These are phyloP conservation scores for Hypomecis atomaria DNA, from an alignment of 2,888 invertebrate genomes.

Conservation along the genomic window DNA sequence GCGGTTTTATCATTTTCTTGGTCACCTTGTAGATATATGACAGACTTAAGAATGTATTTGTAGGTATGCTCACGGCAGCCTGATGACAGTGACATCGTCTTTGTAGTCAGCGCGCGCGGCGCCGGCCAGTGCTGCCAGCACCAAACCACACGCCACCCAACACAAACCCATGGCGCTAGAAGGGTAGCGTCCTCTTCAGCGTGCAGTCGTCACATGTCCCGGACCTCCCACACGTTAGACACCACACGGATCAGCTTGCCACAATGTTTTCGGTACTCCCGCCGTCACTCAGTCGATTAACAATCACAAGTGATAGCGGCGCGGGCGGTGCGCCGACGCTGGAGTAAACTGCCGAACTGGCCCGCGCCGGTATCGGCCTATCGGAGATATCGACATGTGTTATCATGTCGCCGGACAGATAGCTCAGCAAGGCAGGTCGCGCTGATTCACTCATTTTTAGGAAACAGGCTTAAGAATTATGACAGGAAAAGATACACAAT, in stretches of 20 bases:
- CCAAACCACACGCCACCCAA: constrained; percentile 18
- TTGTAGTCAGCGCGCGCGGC: constrained; percentile 17
- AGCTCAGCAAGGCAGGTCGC: not conserved
- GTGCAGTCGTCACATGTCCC: too few species aligned
- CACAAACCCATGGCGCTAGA: constrained; percentile 13
- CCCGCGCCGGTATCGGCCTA: constrained; percentile 11
- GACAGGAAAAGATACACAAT: not conserved
- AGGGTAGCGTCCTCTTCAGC: too few species aligned
- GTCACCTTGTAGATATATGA: too few species aligned
- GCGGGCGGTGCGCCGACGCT: too few species aligned
- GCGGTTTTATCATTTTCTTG: too few species aligned
- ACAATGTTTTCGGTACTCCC: too few species aligned
- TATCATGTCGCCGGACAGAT: constrained; percentile 13
- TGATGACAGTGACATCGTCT: constrained; percentile 54
- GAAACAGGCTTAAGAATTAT: not conserved
- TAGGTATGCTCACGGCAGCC: constrained; percentile 55
- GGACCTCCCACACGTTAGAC: too few species aligned
- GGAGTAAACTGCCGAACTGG: too few species aligned
- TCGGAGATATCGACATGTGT: constrained; percentile 26
- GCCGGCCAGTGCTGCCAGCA: constrained; percentile 30
- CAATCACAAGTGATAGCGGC: not conserved
- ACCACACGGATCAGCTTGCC: too few species aligned
- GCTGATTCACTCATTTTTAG: not conserved
- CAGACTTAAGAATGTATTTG: too few species aligned
- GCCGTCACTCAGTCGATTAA: too few species aligned